A percentile compares a stretch with the other conserved stretches of the same genome.
phyloP scores from a whole-genome alignment of 1,140 invertebrate genomes.

The Armadillidium nasatum region DNA sequence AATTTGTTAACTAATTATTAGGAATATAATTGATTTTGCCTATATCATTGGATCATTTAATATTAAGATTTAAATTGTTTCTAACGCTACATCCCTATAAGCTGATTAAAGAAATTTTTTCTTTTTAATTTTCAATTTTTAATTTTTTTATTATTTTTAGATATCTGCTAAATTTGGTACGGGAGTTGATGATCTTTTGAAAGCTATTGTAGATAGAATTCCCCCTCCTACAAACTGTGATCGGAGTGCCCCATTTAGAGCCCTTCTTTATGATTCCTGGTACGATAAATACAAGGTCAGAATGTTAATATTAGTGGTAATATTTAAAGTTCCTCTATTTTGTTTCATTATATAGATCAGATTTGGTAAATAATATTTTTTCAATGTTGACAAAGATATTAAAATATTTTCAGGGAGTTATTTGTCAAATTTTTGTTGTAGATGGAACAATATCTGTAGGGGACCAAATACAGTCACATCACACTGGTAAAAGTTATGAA shows the following conservation, averaged over 20 bases:
- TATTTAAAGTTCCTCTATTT: background rate
- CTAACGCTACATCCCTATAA: too few relatives aligned
- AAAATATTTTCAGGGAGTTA: constrained; percentile 67
- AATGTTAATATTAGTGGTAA: background rate
- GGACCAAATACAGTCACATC: constrained; percentile 60
- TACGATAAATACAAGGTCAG: constrained; percentile 54
- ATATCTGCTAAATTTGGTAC: constrained; percentile 80
- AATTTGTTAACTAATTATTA: too few relatives aligned
- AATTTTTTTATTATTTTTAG: background rate
- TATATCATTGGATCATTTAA: too few relatives aligned
- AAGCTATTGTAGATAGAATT: constrained; percentile 70
- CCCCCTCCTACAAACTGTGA: constrained; percentile 62
- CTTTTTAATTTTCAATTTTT: too few relatives aligned
- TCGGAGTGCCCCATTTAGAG: constrained; percentile 61
- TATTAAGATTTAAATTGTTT: too few relatives aligned
- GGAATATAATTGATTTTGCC: too few relatives aligned
- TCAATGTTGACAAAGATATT: background rate
- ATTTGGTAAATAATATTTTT: background rate
- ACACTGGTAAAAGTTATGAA: constrained; percentile 64
- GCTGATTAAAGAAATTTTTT: too few relatives aligned
- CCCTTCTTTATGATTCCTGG: constrained; percentile 89
- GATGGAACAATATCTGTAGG: constrained; percentile 68
- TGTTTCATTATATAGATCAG: background rate
- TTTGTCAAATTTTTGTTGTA: constrained; percentile 72
- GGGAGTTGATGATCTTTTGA: constrained; percentile 68